Evolutionary conservation across 2,113 vertebrate genomes (phyloP).

Genomic region (Leptodactylus fuscus): DNA sequence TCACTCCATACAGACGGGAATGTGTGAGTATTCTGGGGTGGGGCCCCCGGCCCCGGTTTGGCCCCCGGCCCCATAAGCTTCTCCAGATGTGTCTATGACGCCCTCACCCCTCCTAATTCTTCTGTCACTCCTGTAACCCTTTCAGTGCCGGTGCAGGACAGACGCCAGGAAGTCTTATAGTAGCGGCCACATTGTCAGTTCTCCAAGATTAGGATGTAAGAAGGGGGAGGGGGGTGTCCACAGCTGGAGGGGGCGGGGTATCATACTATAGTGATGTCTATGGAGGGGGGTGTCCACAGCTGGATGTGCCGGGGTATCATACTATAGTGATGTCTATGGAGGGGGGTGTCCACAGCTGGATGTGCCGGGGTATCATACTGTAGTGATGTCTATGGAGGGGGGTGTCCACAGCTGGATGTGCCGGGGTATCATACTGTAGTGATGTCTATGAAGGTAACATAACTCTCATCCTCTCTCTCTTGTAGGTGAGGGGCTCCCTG

Average conservation of each 20-base stretch:
- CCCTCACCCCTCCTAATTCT: conserved; percentile 58
- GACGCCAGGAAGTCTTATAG: background rate
- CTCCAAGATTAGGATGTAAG: background rate
- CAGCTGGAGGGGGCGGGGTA: background rate
- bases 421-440: no score
- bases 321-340: no score
- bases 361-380: no score
- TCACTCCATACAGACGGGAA: no score
- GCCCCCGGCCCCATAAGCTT: conserved; percentile 53
- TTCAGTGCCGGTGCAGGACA: background rate
- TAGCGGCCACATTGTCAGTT: background rate
- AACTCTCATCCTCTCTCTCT: background rate
- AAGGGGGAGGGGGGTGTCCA: background rate
- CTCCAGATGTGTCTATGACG: conserved; percentile 50
- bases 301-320: background rate
- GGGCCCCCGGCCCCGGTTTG: no score
- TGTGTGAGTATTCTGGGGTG: no score
- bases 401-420: background rate
- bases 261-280: no score
- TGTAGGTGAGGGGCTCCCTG: background rate
- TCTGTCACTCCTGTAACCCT: background rate
- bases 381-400: no score
- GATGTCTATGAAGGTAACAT: background rate
- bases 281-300: background rate
- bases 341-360: background rate